Conservation (phyloP, 2,797 vertebrate genomes). For the Galagoides demidoff region DNA sequence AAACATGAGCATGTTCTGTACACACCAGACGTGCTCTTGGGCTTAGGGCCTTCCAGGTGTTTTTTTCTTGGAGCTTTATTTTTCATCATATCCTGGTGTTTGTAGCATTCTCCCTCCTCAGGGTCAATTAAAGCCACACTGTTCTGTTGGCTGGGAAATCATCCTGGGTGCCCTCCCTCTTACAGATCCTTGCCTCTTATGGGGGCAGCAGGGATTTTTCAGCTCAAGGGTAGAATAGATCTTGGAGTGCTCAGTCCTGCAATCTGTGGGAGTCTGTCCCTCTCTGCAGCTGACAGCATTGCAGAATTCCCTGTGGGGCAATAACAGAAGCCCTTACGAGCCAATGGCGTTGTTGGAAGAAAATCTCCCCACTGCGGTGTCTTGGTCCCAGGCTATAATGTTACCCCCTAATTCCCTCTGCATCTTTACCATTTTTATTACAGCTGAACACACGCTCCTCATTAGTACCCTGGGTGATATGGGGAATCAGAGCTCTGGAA, state of each 20-base stretch:
- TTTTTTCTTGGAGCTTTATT: constrained; percentile 66
- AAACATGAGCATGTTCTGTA: constrained; percentile 59
- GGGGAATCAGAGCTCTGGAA: constrained; percentile 81
- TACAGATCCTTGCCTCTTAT: background rate
- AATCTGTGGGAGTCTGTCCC: constrained; percentile 76
- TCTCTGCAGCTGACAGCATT: constrained; percentile 82
- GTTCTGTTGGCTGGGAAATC: constrained; percentile 31
- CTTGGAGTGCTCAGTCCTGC: background rate
- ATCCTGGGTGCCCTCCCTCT: constrained; percentile 20
- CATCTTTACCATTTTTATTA: constrained; percentile 82
- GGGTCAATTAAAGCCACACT: constrained; percentile 63
- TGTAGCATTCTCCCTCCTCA: constrained; percentile 65
- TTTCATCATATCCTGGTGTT: constrained; percentile 52
- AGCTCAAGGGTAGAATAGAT: background rate
- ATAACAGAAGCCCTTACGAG: constrained; percentile 77
- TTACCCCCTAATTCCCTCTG: constrained; percentile 75
- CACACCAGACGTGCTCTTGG: constrained; percentile 46
- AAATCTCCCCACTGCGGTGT: constrained; percentile 73
- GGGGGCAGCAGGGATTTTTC: constrained; percentile 37
- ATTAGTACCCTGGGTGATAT: constrained; percentile 84
- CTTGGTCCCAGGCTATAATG: constrained; percentile 76
- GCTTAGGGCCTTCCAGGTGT: constrained; percentile 72
- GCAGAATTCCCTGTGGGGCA: constrained; percentile 82
- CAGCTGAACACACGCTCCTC: constrained; percentile 81
- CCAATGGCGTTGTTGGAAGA: constrained; percentile 77